These are phyloP conservation scores for Microcebus tavaratra DNA, from an alignment of 2,113 vertebrate species.

Conservation along the genomic window DNA sequence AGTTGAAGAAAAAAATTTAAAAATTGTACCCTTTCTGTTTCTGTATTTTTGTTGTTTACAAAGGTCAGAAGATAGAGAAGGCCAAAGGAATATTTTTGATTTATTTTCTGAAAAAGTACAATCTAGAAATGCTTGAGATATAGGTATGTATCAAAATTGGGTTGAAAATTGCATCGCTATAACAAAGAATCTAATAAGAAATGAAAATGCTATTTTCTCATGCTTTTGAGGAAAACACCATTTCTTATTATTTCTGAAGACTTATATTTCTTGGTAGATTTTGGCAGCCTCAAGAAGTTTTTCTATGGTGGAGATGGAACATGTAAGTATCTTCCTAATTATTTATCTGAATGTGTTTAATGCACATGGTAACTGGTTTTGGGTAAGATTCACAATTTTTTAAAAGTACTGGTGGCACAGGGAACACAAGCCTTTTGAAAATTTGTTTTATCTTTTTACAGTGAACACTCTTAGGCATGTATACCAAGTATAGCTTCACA, in stretches of 20 bases:
- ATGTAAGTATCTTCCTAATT: neutral
- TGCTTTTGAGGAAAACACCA: neutral
- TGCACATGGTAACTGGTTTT: neutral
- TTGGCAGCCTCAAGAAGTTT: neutral
- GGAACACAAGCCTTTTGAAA: neutral
- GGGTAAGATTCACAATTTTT: constrained; percentile 1
- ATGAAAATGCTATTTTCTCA: neutral
- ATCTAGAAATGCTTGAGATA: constrained; percentile 63
- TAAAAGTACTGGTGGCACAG: constrained; percentile 14
- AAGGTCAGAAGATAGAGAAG: constrained; percentile 28
- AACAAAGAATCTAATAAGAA: neutral
- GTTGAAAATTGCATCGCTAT: neutral
- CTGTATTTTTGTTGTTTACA: neutral
- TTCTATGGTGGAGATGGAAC: neutral
- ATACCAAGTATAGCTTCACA: neutral
- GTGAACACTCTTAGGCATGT: neutral
- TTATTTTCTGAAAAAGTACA: constrained; percentile 48
- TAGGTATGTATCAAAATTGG: neutral
- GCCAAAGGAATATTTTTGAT: constrained; percentile 38
- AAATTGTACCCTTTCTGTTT: neutral
- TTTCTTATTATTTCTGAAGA: neutral
- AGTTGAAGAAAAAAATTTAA: neutral
- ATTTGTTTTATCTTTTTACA: constrained; percentile 2
- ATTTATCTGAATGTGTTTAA: neutral
- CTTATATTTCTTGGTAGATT: neutral